phyloP scores from a whole-genome alignment of 1,140 invertebrate species.

The Bombus ignitus region DNA sequence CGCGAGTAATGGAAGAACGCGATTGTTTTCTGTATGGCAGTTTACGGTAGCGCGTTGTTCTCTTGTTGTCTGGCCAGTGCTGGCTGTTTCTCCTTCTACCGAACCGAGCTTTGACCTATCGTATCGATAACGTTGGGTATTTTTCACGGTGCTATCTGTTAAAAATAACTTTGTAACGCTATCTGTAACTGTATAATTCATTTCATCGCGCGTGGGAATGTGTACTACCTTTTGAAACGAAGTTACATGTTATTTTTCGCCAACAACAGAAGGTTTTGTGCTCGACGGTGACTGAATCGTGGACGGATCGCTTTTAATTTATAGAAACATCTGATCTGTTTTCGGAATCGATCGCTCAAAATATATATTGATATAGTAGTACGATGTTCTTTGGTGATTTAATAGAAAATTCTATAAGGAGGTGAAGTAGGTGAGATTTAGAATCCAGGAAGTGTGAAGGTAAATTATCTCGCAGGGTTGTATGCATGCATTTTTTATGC shows the following conservation, averaged over 20 bases:
- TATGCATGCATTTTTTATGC: not conserved
- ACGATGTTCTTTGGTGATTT: not conserved
- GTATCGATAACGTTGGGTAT: constrained; percentile 11
- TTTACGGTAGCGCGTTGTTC: constrained; percentile 36
- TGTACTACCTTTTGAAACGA: not conserved
- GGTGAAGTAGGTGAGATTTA: not conserved
- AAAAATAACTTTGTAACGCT: not conserved
- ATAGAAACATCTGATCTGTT: not conserved
- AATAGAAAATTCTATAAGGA: too few relatives aligned
- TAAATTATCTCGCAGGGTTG: not conserved
- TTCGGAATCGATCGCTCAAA: not conserved
- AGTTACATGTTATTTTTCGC: not conserved
- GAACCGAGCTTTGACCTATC: constrained; percentile 23
- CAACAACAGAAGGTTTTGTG: not conserved
- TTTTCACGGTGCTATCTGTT: constrained; percentile 12
- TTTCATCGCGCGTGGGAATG: not conserved
- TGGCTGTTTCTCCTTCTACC: constrained; percentile 11
- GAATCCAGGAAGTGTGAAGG: not conserved
- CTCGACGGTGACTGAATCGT: not conserved
- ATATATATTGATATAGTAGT: not conserved
- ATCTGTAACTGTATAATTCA: constrained; percentile 15
- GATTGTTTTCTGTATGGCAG: constrained; percentile 57
- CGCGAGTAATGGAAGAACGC: constrained; percentile 44
- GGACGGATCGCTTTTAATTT: too few relatives aligned
- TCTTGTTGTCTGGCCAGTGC: constrained; percentile 18